Evolutionary conservation across 2,797 vertebrate genomes (phyloP).

Genomic region (Vultur gryphus): DNA sequence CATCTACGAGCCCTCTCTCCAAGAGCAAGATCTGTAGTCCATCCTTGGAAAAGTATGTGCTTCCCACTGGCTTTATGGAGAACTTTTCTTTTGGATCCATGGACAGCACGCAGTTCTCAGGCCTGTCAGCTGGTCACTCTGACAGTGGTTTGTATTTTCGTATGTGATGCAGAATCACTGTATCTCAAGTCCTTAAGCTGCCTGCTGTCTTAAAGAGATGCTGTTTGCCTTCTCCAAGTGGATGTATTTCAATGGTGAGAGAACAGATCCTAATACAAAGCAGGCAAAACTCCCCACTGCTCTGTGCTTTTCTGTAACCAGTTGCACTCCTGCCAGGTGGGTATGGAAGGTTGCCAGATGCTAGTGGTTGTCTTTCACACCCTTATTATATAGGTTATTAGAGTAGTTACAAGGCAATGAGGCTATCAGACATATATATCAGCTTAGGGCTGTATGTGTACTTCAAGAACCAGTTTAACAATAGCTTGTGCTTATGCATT

Average conservation of each 20-base stretch:
- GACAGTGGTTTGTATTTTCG: background rate
- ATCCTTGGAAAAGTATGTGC: background rate
- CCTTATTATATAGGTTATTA: background rate
- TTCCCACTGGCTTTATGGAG: background rate
- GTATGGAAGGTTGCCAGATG: background rate
- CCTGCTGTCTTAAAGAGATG: background rate
- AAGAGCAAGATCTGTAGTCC: background rate
- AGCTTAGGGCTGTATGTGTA: background rate
- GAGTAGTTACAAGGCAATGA: background rate
- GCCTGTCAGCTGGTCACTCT: background rate
- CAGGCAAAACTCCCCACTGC: background rate
- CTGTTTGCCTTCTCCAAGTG: background rate
- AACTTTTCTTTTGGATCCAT: background rate
- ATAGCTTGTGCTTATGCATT: background rate
- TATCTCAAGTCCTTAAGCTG: background rate
- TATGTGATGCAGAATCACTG: background rate
- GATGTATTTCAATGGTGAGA: background rate
- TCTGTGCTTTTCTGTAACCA: background rate
- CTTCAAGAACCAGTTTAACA: conserved; percentile 12
- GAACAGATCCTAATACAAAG: background rate
- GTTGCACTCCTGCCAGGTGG: background rate
- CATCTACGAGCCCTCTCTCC: background rate
- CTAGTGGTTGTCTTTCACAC: background rate
- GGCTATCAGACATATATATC: background rate
- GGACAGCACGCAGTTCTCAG: background rate